Conservation (phyloP, 2,888 invertebrate species). For the Tetranychus piercei region DNA sequence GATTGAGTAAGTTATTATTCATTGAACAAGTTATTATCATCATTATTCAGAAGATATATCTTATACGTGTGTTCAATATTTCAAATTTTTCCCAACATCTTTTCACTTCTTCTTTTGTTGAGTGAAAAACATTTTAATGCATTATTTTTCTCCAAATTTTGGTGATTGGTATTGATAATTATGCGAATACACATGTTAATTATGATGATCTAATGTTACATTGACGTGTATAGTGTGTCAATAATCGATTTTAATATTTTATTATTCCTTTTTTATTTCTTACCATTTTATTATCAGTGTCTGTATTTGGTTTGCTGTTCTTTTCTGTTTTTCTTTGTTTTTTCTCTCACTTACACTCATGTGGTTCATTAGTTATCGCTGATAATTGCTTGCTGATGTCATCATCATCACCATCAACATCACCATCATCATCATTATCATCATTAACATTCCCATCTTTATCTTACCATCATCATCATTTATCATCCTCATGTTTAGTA, state of each 20-base stretch:
- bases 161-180: no score
- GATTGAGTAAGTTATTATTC: no score
- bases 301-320: neutral
- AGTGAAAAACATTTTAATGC: no score
- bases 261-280: no score
- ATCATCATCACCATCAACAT: neutral
- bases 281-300: no score
- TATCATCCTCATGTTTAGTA: neutral
- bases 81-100: no score
- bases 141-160: no score
- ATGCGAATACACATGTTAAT: no score
- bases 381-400: neutral
- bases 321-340: neutral
- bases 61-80: neutral
- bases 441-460: neutral
- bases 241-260: no score
- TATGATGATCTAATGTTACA: no score
- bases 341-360: neutral
- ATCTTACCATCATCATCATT: neutral
- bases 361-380: neutral
- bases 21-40: neutral
- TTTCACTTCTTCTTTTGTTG: no score
- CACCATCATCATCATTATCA: neutral
- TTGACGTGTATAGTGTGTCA: no score
- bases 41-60: conserved; percentile 1